Base-by-base conservation (phyloP, 2,797 vertebrate species). In the Diceros bicornis region DNA sequence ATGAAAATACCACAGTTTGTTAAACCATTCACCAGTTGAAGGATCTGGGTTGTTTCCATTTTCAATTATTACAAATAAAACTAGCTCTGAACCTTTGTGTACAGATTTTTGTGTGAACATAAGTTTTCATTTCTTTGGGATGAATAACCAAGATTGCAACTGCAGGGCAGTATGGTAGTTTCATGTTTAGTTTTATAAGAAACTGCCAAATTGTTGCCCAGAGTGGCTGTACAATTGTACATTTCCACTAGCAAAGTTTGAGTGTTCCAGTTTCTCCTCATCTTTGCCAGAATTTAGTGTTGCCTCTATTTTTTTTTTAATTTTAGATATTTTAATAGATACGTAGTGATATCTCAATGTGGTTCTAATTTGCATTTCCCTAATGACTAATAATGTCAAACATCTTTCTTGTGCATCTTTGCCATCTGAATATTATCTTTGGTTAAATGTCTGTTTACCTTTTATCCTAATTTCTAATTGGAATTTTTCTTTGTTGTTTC, bases 111-210 rank as follows among this genome's bases (percentile, higher is more conserved):
- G 32, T 68, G 13, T 64, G 59, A 96, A 47, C 25, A 11, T 85
- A 90, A 71, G 23, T 90, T 77, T 89, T 93, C 55, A n/a, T 79
- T 78, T 96, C 23, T 85, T 77, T 93, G 55, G 44, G 34, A 37
- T 37, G 62, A 93, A 96, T 62, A 77, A 77, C 13, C n/a, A 71
- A 93, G 41, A 84, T 61, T 71, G 29, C 71, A 71, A 61, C 6
- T 77, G n/a, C 34, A 78, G 17, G 25, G 10, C 64, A 59, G 55
- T 81, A 84, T 10, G 13, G 62, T 69, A 77, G 62, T 89, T 78
- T 75, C 34, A 55, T 62, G 27, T 89, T 52, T 77, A 93, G 41
- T 84, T 93, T 84, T 88, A 74, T 59, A 81, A 88, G 57, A 72
- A 88, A 71, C 27, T 87, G 57, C 50, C 34, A 72, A 81, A 74